Evolutionary conservation across 1,140 invertebrate species (phyloP), one percentile per base, ranked within the genome.

Genomic region (Antheraea mylitta): DNA sequence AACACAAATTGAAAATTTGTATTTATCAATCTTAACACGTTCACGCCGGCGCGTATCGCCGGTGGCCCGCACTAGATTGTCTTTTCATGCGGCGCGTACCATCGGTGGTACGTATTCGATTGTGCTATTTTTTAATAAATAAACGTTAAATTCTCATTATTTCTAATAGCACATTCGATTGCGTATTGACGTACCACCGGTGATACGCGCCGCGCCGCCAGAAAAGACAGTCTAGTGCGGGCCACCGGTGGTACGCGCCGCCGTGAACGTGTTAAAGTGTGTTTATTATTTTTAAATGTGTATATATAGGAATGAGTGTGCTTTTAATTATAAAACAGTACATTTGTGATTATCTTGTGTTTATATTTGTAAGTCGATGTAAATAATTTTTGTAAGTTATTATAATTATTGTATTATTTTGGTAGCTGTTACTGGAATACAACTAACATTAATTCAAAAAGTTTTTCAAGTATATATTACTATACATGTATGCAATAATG

Each of bases 301-400:
- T 75, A 82, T 89, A 89, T 84, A 90, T 84, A 87, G 71, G 71
- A 68, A 80, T 82, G 81, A 82, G 80, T 83, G 86, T 85, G 83
- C 80, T 87, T 85, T 81, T 69, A 80, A 53, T 53, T 53, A 53
- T 71, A 76, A 68, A 81, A 76, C 66, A 78, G 80, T 87, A 79
- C 79, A 85, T 84, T 83, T 86, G 75, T 78, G 77, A 83, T 77
- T 86, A 73, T 81, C 73, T 78, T 83, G 81, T 36, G 77, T 81
- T 80, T 69, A 76, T 68, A 61, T 16, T 22, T 30, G 30, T 77
- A 78, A 79, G 74, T 79, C 75, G 76, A 70, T 89, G 85, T 88
- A 88, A 84, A 88, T 85, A 88, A 76, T 84, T 86, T 82, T 30
- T 78, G 74, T 85, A 86, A 86, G 80, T 81, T 88, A 79, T 78